Base-by-base conservation (phyloP, 2,113 vertebrate genomes). In the Antidorcas marsupialis region DNA sequence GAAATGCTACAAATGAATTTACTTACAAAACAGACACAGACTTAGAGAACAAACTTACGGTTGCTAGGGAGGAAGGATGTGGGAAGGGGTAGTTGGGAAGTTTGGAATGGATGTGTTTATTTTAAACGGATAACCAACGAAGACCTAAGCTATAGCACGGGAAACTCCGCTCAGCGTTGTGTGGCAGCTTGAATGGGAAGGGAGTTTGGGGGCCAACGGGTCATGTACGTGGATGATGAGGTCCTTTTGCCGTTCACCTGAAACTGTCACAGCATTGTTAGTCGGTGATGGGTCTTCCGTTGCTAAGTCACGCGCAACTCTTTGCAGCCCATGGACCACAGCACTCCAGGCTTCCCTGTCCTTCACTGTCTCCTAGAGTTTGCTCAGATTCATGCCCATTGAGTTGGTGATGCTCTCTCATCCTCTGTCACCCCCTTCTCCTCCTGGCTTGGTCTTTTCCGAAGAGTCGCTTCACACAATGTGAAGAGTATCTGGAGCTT, bases 1-100 rank as follows among this genome's bases (percentile, higher is more conserved):
- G 36, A 76, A 27, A 76, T 0, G 11, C 67, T 74, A 39, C 71
- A 43, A 7, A 7, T 0, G 2, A 76, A 14, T 27, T 43, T 43
- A 7, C 36, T 13, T 2, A 76, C 39, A 7, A 43, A 43, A 13
- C 39, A 27, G 71, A 74, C 25, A 74, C 71, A 14, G 28, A 10
- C 7, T 67, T 17, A 67, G 71, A 43, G 71, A 43, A 3, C 36
- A 43, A 14, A 76, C 23, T 74, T 6, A 2, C 3, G 6, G 39
- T 43, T 76, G 71, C 71, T 76, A 7, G 39, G 21, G 23, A 27
- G 39, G 39, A 14, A 43, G 71, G 39, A 76, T 6, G 71, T 12
- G 71, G 71, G 39, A 27, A 76, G 71, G 71, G 39, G 27, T 4
- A 14, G 39, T 14, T 43, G 13, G 71, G 23, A 5, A 43, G 39